These are phyloP conservation scores for Melitaea athalia DNA, from an alignment of 2,888 invertebrate genomes.

Conservation along the genomic window DNA sequence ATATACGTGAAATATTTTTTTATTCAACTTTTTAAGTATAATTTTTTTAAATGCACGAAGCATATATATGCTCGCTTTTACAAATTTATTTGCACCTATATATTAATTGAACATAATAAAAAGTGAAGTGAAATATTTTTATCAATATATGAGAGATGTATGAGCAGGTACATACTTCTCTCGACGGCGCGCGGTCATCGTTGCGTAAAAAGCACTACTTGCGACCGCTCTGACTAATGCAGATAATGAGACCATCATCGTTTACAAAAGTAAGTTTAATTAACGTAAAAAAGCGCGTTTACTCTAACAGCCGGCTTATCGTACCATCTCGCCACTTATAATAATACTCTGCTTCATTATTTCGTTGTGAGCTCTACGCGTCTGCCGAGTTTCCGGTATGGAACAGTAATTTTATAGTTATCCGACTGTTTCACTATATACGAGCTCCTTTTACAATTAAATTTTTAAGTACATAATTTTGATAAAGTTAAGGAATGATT, in stretches of 20 bases:
- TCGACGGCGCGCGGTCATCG: conserved; percentile 47
- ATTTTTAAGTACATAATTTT: conserved; percentile 26
- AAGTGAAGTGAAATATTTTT: conserved; percentile 1
- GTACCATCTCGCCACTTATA: conserved; percentile 71
- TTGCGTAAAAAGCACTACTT: conserved; percentile 62
- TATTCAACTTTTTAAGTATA: no score
- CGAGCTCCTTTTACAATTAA: conserved; percentile 25
- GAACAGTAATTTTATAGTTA: conserved; percentile 52
- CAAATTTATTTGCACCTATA: not conserved
- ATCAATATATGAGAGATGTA: conserved; percentile 1
- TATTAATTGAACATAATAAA: not conserved
- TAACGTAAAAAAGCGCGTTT: conserved; percentile 81
- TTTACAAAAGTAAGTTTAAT: conserved; percentile 80
- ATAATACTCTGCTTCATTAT: conserved; percentile 79
- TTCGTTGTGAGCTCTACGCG: conserved; percentile 68
- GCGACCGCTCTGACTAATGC: conserved; percentile 58
- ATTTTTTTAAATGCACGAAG: no score
- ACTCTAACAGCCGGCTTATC: conserved; percentile 75
- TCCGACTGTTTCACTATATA: conserved; percentile 28
- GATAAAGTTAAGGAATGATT: conserved; percentile 14
- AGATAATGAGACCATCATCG: conserved; percentile 73
- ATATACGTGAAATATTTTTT: no score
- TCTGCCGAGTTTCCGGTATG: conserved; percentile 71
- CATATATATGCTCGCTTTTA: no score
- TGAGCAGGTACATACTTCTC: conserved; percentile 6